These are phyloP conservation scores for Elysia crispata DNA, from an alignment of 2,888 invertebrate species.

Conservation along the genomic window DNA sequence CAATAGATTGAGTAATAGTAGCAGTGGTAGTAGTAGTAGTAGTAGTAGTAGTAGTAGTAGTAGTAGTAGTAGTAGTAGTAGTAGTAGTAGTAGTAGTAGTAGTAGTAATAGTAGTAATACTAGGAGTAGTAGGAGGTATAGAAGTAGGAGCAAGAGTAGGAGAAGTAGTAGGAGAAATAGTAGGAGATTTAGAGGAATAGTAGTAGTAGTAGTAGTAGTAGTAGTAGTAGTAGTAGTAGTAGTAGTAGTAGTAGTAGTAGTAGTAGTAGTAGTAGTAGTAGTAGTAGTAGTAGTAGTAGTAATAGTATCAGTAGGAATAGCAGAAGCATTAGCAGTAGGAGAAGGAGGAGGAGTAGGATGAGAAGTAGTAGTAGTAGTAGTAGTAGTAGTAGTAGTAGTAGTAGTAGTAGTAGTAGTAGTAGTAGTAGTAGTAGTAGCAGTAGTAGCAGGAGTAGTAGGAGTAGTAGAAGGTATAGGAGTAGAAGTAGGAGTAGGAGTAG, in stretches of 20 bases:
- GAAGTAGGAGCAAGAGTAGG: too few relatives aligned
- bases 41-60: constrained; percentile 19
- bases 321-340: too few relatives aligned
- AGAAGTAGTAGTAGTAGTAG: too few relatives aligned
- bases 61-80: constrained; percentile 13
- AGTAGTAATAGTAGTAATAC: too few relatives aligned
- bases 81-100: constrained; percentile 23
- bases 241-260: constrained; percentile 23
- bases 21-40: constrained; percentile 13
- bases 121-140: too few relatives aligned
- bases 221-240: constrained; percentile 10
- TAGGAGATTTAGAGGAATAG: too few relatives aligned
- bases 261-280: constrained; percentile 10
- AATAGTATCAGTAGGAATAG: too few relatives aligned
- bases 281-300: constrained; percentile 25
- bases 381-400: neutral
- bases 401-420: constrained; percentile 21
- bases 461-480: too few relatives aligned
- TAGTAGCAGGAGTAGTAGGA: too few relatives aligned
- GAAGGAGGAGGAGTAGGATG: too few relatives aligned
- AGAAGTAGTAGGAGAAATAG: too few relatives aligned
- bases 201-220: constrained; percentile 26
- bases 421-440: neutral
- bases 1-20: neutral
- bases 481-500: too few relatives aligned